Conservation (phyloP, 2,113 vertebrate species). For the Bungarus multicinctus region DNA sequence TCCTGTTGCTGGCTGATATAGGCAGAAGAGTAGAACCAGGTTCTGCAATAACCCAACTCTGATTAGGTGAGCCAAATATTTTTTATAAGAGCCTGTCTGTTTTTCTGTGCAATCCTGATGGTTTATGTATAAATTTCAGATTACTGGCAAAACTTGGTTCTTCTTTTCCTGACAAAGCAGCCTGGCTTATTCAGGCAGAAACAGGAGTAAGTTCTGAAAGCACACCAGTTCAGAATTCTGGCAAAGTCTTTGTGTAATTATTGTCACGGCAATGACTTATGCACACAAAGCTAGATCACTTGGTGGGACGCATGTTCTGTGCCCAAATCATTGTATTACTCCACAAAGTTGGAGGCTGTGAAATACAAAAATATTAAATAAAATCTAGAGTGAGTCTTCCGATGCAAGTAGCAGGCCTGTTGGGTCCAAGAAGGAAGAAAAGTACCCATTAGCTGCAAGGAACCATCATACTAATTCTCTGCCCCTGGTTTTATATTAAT, state of each 20-base stretch:
- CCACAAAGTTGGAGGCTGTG: not conserved
- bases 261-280: not conserved
- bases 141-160: not conserved
- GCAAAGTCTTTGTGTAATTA: not conserved
- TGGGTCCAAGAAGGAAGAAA: not conserved
- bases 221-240: not conserved
- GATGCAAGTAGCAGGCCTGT: not conserved
- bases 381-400: not conserved
- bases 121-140: not conserved
- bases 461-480: not conserved
- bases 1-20: not conserved
- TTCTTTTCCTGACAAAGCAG: not conserved
- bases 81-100: not conserved
- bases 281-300: not conserved
- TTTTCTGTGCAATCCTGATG: not conserved
- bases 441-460: not conserved
- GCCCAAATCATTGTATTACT: not conserved
- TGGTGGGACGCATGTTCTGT: not conserved
- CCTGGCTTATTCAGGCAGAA: not conserved
- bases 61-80: not conserved
- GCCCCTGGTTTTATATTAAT: not conserved
- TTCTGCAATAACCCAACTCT: not conserved
- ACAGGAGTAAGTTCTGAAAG: not conserved
- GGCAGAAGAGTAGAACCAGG: not conserved
- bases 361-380: not conserved